Base-by-base conservation (phyloP, 2,888 invertebrate genomes). In the Blastobasis lacticolella region DNA sequence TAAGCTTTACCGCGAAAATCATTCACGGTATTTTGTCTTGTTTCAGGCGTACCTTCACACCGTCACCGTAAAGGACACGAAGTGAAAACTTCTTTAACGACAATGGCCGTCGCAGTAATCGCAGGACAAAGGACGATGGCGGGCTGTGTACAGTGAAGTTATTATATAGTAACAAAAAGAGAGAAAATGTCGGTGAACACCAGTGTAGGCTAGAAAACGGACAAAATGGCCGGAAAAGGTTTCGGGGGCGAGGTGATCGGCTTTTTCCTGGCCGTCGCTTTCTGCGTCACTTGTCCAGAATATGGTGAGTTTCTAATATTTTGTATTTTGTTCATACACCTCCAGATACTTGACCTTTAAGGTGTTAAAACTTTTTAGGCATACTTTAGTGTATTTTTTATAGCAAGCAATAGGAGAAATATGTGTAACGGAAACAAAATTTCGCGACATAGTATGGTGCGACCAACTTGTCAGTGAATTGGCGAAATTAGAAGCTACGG, bases 211-310 rank as follows among this genome's bases (percentile, higher is more conserved):
- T 88, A 79, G 85, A 71, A 71, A 78, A 70, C 71, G 69, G 70
- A 68, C 71, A 81, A 81, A 75, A 88, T 88, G 87, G 86, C 80
- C 76, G 73, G 71, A 71, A 82, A 79, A 75, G 75, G 79, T 63
- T 75, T 78, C 57, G 79, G 77, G 54, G 78, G 81, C 58, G 82
- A 86, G 64, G 78, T 83, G 78, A 75, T 85, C 73, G 84, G 87
- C 61, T 73, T 85, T 72, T 75, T 86, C 70, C 75, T 88, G 67
- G 84, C 87, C 58, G 79, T 81, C 69, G 79, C 78, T 60, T 77
- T 88, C 66, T 87, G 86, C 74, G 74, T 84, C 73, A 81, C 78
- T 61, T 86, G 81, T 64, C 87, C 87, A 53, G 81, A 81, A 75
- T 86, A 86, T 79, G 87, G 87, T 88, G 63, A 84, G 86, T 78